phyloP scores from a whole-genome alignment of 2,797 vertebrate genomes.

The Anniella stebbinsi region DNA sequence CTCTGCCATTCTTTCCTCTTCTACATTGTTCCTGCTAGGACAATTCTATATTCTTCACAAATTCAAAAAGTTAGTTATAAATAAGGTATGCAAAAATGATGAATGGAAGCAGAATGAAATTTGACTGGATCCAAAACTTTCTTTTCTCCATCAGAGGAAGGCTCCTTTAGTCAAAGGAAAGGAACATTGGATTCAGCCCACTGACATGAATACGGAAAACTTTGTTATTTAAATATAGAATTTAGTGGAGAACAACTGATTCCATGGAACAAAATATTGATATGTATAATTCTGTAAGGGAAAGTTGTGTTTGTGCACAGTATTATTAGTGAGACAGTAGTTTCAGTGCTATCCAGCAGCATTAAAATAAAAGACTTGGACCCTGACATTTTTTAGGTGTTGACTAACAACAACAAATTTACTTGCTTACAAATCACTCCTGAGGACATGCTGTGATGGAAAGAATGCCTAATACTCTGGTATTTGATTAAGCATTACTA shows the following conservation, averaged over 20 bases:
- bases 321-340: background rate
- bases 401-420: background rate
- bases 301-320: background rate
- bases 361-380: background rate
- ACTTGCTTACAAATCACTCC: conserved; percentile 1
- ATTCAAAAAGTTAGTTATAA: background rate
- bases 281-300: background rate
- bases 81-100: background rate
- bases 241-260: background rate
- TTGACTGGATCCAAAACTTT: no score
- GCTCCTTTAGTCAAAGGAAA: no score
- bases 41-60: no score
- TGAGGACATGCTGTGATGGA: conserved; percentile 2
- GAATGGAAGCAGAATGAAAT: background rate
- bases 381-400: background rate
- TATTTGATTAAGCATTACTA: conserved; percentile 27
- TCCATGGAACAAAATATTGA: background rate
- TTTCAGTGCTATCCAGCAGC: background rate
- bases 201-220: background rate
- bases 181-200: background rate
- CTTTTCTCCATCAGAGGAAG: no score
- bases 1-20: no score
- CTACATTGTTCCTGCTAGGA: no score
- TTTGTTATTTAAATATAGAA: background rate
- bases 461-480: conserved; percentile 8